Conservation (phyloP, 2,797 vertebrate species). For the Perdix hodgsoniae region DNA sequence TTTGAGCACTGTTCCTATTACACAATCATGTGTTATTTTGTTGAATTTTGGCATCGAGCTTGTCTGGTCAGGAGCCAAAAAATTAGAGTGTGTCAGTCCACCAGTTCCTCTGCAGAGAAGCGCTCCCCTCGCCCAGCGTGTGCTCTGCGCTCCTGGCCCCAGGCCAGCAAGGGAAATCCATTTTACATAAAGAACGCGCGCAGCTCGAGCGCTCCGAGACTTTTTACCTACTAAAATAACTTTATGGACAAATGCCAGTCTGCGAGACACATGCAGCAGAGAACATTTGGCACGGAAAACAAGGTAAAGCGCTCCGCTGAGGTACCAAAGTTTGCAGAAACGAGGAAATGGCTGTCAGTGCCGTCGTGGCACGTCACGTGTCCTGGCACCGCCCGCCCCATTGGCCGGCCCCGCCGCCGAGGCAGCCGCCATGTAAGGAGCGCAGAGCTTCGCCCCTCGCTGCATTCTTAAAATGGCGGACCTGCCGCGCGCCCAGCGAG, state of each 20-base stretch:
- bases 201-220: conserved; percentile 84
- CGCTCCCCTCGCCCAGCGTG: conserved; percentile 84
- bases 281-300: conserved; percentile 78
- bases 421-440: conserved; percentile 92
- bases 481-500: conserved; percentile 75
- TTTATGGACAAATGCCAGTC: conserved; percentile 83
- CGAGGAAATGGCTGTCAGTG: conserved; percentile 86
- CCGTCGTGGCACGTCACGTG: conserved; percentile 91
- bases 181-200: conserved; percentile 91
- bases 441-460: conserved; percentile 84
- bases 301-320: conserved; percentile 77
- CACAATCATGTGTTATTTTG: conserved; percentile 90
- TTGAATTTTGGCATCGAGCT: conserved; percentile 87
- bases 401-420: conserved; percentile 87
- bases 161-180: conserved; percentile 94
- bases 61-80: conserved; percentile 87
- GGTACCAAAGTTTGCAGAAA: conserved; percentile 79
- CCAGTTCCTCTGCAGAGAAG: conserved; percentile 84
- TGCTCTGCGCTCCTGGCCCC: conserved; percentile 84
- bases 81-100: conserved; percentile 87
- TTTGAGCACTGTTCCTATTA: conserved; percentile 81
- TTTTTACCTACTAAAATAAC: conserved; percentile 88
- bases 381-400: conserved; percentile 81
- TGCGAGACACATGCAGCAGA: conserved; percentile 77
- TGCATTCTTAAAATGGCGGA: conserved; percentile 91